A percentile compares a stretch with the other conserved stretches of the same genome.
Evolutionary conservation across 1,140 invertebrate species (phyloP).

Genomic region (Arion vulgaris): DNA sequence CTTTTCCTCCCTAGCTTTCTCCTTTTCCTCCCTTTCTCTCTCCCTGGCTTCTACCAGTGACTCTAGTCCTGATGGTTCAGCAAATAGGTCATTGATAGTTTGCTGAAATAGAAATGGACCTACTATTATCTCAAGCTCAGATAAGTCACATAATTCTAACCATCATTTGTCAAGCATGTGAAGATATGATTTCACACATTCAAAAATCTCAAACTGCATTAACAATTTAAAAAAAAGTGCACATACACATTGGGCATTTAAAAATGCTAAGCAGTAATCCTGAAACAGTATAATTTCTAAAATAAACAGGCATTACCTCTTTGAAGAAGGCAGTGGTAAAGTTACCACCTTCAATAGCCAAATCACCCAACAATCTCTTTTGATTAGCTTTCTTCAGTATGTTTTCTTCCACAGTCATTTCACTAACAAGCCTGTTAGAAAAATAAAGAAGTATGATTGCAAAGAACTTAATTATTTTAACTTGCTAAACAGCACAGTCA

Average conservation of each 20-base stretch:
- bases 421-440: conserved; percentile 87
- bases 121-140: too few species aligned
- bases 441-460: not conserved
- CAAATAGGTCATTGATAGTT: conserved; percentile 94
- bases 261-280: too few species aligned
- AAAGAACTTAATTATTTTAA: too few species aligned
- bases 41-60: conserved; percentile 78
- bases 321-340: conserved; percentile 99
- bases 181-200: too few species aligned
- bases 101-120: conserved; percentile 76
- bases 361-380: conserved; percentile 94
- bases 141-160: too few species aligned
- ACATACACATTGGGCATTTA: too few species aligned
- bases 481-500: too few species aligned
- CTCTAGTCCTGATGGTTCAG: conserved; percentile 78
- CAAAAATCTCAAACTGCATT: too few species aligned
- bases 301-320: conserved; percentile 77
- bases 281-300: not conserved
- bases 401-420: conserved; percentile 98
- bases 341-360: conserved; percentile 98
- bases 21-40: conserved; percentile 70
- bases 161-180: too few species aligned
- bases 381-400: conserved; percentile 99
- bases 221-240: too few species aligned
- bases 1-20: conserved; percentile 48